Evolutionary conservation across 1,140 invertebrate genomes (phyloP), one percentile per base, ranked within the genome.

Genomic region (Tenebrio molitor): DNA sequence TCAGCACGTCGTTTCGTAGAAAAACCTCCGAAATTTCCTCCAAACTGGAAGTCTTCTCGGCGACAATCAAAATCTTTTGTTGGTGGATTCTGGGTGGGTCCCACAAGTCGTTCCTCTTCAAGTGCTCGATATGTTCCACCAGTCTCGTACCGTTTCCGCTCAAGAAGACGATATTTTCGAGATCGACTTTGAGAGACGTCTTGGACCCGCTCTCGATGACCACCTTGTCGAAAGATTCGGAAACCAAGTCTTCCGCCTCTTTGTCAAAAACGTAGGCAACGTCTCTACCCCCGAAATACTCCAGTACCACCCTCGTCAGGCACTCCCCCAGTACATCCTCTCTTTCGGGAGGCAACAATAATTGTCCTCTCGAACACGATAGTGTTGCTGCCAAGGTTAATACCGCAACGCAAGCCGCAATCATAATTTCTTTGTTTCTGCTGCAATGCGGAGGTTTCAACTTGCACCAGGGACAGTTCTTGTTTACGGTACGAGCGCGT

Each of bases 21-120:
- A 58, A 58, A 58, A 50, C 10, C n/a, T 58, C 50, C 23, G 50
- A 58, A 58, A 58, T 58, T 58, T 58, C 12, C 8, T 8, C 7
- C 21, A 58, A 34, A 58, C 6, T 58, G 21, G 10, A n/a, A 0
- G 2, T 23, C 12, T 58, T 25, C 16, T 33, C 23, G 4, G 10
- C 16, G 1, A 39, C 12, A 36, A 72, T 44, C 39, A 53, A 23
- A 70, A 29, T 16, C n/a, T 58, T 74, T 67, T 36, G 15, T 42
- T 14, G 34, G 19, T 5, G 68, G 53, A 34, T 64, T 19, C 19
- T 62, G 4, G 42, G 62, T 46, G 14, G 46, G 67, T 73, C 64
- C 73, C 25, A 58, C n/a, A 58, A 50, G 12, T 50, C 10, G 44
- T 50, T 50, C 1, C 23, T 50, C n/a, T 50, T 50, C n/a, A 50